phyloP scores from a whole-genome alignment of 2,113 vertebrate genomes.

The Leucopsar rothschildi region DNA sequence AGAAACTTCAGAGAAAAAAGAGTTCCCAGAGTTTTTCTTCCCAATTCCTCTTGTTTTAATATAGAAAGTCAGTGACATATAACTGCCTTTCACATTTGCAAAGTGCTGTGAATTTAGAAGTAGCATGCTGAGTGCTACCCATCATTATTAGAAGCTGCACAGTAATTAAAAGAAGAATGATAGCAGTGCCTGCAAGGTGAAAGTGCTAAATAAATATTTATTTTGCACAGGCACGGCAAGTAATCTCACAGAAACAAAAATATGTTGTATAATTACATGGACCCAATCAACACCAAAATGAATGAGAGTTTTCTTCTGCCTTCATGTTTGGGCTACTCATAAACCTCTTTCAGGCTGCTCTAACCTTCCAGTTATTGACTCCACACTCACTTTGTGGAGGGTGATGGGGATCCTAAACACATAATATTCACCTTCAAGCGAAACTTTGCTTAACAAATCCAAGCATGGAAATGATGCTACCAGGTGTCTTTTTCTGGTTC shows the following conservation, averaged over 20 bases:
- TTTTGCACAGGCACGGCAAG: not conserved
- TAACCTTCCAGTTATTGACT: not conserved
- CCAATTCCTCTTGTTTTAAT: not conserved
- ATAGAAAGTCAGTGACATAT: not conserved
- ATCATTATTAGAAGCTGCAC: not conserved
- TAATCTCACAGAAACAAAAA: not conserved
- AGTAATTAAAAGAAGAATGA: slow-evolving; percentile 34
- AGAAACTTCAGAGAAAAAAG: not conserved
- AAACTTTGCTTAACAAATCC: not conserved
- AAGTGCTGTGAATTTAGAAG: not conserved
- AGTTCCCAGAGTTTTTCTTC: not conserved
- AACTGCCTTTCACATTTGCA: not conserved
- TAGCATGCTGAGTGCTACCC: not conserved
- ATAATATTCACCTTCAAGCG: not conserved
- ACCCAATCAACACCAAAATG: not conserved
- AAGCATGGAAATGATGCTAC: not conserved
- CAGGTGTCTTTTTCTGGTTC: not conserved
- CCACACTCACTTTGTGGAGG: not conserved
- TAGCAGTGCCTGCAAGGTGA: not conserved
- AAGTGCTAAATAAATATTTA: slow-evolving; percentile 39
- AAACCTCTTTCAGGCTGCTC: not conserved
- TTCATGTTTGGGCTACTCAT: not conserved
- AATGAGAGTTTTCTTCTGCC: not conserved
- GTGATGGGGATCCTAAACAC: not conserved
- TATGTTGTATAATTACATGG: not conserved